A percentile compares a stretch with the other conserved stretches of the same genome.
Evolutionary conservation across 2,888 invertebrate genomes (phyloP).

Genomic region (Drosophila maculinotata): DNA sequence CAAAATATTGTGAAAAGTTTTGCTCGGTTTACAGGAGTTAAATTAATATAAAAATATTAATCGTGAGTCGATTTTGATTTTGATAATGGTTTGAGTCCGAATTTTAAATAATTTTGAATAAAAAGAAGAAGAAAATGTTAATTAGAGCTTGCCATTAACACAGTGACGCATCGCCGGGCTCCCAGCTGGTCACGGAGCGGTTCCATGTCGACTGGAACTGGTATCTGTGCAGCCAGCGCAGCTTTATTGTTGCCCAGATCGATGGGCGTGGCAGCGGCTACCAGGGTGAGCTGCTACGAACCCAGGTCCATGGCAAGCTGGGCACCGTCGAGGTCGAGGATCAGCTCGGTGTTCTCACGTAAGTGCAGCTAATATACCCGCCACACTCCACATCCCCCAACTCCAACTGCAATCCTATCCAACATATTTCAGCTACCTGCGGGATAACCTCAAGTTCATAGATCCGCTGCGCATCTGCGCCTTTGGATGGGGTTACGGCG

Average conservation of each 20-base stretch:
- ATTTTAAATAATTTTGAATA: background rate
- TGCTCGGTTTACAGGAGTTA: too few relatives aligned
- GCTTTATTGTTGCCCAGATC: slow-evolving; percentile 94
- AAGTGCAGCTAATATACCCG: slow-evolving; percentile 59
- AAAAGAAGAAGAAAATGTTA: too few relatives aligned
- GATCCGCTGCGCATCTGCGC: slow-evolving; percentile 92
- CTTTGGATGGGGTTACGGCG: slow-evolving; percentile 95
- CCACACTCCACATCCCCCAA: too few relatives aligned
- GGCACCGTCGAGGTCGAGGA: slow-evolving; percentile 92
- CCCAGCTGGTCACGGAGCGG: slow-evolving; percentile 93
- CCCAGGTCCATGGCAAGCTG: slow-evolving; percentile 90
- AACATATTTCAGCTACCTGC: slow-evolving; percentile 88
- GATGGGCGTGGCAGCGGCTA: slow-evolving; percentile 95
- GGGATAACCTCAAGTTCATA: slow-evolving; percentile 92
- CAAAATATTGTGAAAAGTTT: too few relatives aligned
- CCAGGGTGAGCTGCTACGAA: slow-evolving; percentile 91
- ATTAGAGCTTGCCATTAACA: background rate
- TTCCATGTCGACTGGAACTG: slow-evolving; percentile 94
- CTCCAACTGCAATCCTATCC: background rate
- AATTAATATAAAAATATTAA: too few relatives aligned
- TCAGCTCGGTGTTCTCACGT: slow-evolving; percentile 89
- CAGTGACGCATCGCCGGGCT: slow-evolving; percentile 92
- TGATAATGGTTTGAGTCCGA: too few relatives aligned
- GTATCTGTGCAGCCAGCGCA: slow-evolving; percentile 92
- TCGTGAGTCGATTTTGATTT: too few relatives aligned